These are phyloP conservation scores for Ips nitidus DNA, from an alignment of 1,140 invertebrate species.

Conservation along the genomic window DNA sequence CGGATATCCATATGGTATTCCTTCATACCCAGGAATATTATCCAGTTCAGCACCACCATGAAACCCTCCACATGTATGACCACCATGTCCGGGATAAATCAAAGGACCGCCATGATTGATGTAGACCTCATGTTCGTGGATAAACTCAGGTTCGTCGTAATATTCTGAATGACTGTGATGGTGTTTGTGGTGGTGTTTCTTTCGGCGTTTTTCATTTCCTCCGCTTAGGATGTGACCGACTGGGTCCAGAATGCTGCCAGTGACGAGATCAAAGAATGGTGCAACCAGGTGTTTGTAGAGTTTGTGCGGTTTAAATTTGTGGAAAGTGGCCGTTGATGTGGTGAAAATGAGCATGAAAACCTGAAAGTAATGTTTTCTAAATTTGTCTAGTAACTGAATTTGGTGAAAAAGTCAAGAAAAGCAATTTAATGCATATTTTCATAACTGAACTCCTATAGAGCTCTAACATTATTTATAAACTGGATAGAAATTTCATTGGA, in stretches of 20 bases:
- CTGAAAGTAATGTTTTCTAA: conserved; percentile 2
- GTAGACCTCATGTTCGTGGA: background rate
- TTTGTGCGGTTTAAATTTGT: conserved; percentile 15
- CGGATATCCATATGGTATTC: too few relatives aligned
- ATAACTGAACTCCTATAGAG: too few relatives aligned
- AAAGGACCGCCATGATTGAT: background rate
- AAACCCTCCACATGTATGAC: background rate
- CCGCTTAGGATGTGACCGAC: conserved; percentile 6
- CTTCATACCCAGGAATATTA: too few relatives aligned
- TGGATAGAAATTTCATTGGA: too few relatives aligned
- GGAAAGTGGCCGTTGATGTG: conserved; percentile 9
- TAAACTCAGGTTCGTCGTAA: background rate
- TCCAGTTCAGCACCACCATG: background rate
- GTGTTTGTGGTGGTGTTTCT: conserved; percentile 1
- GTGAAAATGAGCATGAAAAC: background rate
- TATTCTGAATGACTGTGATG: background rate
- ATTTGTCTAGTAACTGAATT: too few relatives aligned
- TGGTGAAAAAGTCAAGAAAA: too few relatives aligned
- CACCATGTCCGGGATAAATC: background rate
- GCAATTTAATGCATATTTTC: too few relatives aligned
- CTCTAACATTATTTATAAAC: too few relatives aligned
- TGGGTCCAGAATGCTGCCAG: conserved; percentile 12
- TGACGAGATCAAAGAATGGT: conserved; percentile 14
- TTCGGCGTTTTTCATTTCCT: background rate
- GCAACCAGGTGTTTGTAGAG: conserved; percentile 18